Evolutionary conservation across 2,113 vertebrate genomes (phyloP).

Genomic region (Fregata magnificens): DNA sequence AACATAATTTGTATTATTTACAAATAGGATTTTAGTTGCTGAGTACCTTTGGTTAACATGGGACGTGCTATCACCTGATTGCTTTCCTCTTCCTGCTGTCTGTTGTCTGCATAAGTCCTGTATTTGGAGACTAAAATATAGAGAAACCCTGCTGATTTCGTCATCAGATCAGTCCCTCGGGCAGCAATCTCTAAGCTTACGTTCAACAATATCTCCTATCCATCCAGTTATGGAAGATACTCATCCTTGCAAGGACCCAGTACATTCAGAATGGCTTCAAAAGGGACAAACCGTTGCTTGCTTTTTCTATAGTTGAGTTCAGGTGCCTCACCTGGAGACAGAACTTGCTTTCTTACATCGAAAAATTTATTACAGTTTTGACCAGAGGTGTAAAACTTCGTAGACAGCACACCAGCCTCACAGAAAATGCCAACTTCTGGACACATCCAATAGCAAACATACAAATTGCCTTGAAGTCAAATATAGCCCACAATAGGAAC

Average conservation of each 20-base stretch:
- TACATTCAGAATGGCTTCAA: not conserved
- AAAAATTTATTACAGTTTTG: not conserved
- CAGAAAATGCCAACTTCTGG: not conserved
- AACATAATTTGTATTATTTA: not conserved
- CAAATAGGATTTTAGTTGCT: not conserved
- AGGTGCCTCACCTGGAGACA: not conserved
- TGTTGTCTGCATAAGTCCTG: not conserved
- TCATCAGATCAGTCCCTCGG: fast-evolving
- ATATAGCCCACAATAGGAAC: no score
- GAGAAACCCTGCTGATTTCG: not conserved
- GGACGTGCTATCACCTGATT: not conserved
- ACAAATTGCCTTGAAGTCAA: not conserved
- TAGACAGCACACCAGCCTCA: not conserved
- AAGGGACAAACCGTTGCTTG: not conserved
- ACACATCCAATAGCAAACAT: not conserved
- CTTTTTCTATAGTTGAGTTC: not conserved
- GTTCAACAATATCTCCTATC: not conserved
- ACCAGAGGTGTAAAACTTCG: not conserved
- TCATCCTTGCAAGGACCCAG: not conserved
- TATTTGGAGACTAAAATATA: not conserved
- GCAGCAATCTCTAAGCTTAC: not conserved
- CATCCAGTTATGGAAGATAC: not conserved
- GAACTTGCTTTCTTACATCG: not conserved
- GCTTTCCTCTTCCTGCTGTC: not conserved
- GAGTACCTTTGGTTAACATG: not conserved